phyloP scores from a whole-genome alignment of 2,797 vertebrate genomes.

The Neopelma chrysocephalum region DNA sequence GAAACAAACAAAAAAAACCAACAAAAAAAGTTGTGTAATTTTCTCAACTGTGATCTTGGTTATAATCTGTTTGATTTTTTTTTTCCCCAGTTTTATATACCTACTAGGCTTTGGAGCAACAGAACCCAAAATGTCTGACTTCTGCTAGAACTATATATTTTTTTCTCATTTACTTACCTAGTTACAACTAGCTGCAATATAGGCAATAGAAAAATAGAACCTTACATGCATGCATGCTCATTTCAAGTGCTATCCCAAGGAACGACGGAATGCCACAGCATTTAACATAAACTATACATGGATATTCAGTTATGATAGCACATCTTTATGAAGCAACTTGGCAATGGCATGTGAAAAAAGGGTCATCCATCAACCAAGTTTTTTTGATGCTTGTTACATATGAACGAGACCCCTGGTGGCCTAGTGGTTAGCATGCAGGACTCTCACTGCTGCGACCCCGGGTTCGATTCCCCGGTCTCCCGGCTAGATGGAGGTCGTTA shows the following conservation, averaged over 20 bases:
- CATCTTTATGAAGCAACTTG: conserved; percentile 31
- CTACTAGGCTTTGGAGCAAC: conserved; percentile 26
- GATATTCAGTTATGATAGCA: conserved; percentile 42
- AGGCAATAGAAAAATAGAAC: conserved; percentile 54
- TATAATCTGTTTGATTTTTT: conserved; percentile 43
- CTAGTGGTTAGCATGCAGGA: too few species aligned
- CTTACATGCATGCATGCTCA: neutral
- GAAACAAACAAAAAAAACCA: neutral
- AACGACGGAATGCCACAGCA: conserved; percentile 9
- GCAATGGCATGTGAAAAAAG: conserved; percentile 19
- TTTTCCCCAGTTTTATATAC: conserved; percentile 32
- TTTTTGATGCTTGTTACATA: conserved; percentile 57
- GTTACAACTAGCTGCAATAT: conserved; percentile 52
- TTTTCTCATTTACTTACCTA: conserved; percentile 55
- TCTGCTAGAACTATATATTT: conserved; percentile 23
- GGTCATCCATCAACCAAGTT: conserved; percentile 15
- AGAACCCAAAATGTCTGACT: conserved; percentile 39
- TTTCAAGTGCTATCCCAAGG: conserved; percentile 30
- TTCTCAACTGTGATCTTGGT: conserved; percentile 56
- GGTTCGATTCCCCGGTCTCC: too few species aligned
- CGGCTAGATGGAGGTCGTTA: too few species aligned
- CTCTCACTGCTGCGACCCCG: too few species aligned
- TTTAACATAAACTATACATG: conserved; percentile 13
- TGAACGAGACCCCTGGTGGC: too few species aligned
- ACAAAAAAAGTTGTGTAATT: conserved; percentile 8